phyloP scores from a whole-genome alignment of 2,797 vertebrate species.

The Fringilla coelebs region DNA sequence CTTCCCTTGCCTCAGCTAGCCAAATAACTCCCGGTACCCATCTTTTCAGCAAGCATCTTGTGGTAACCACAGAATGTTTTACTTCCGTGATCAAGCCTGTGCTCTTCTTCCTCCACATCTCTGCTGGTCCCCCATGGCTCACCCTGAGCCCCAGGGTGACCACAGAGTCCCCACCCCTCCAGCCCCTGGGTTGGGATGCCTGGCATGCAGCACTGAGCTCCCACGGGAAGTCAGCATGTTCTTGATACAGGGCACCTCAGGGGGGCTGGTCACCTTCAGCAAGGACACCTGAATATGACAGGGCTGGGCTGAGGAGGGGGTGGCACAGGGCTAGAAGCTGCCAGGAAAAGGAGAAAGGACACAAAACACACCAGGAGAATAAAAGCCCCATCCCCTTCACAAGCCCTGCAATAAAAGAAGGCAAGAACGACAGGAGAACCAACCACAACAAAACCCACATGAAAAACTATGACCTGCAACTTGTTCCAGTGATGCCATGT shows the following conservation, averaged over 20 bases:
- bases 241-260: rapidly evolving
- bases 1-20: background rate
- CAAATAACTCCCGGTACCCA: background rate
- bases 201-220: background rate
- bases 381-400: background rate
- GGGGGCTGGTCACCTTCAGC: background rate
- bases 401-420: background rate
- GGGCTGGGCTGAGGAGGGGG: background rate
- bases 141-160: background rate
- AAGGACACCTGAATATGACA: background rate
- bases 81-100: rapidly evolving
- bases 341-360: background rate
- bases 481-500: background rate
- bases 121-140: background rate
- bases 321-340: background rate
- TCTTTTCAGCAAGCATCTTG: background rate
- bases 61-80: rapidly evolving
- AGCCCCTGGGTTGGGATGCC: rapidly evolving
- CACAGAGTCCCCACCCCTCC: rapidly evolving
- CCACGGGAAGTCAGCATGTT: rapidly evolving
- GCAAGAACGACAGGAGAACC: background rate
- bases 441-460: background rate
- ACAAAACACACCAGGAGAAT: background rate
- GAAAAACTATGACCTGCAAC: background rate
- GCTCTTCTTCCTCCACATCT: background rate